phyloP scores from a whole-genome alignment of 2,888 invertebrate genomes.

The Patella depressa region DNA sequence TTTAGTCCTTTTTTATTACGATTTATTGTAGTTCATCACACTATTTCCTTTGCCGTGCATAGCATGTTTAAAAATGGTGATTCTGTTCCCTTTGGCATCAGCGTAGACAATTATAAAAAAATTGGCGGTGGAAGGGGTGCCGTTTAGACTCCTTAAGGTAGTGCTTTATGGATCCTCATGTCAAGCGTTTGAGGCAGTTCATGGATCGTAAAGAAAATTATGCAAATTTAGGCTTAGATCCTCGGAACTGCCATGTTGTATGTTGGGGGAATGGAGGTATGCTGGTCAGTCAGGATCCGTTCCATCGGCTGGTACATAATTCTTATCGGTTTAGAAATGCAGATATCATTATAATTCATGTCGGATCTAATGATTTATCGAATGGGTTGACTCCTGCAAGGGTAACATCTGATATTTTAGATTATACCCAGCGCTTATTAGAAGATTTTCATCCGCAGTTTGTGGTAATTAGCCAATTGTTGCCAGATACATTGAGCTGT shows the following conservation, averaged over 20 bases:
- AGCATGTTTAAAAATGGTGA: no score
- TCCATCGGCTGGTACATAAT: background rate
- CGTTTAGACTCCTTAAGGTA: no score
- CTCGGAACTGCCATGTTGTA: background rate
- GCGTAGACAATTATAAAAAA: no score
- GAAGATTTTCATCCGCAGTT: background rate
- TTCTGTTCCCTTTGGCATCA: no score
- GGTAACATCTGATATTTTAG: background rate
- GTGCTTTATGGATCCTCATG: no score
- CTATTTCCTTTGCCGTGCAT: no score
- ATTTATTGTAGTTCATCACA: no score
- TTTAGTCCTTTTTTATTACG: no score
- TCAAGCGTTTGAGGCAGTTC: no score
- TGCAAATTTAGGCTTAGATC: background rate
- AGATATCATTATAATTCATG: background rate
- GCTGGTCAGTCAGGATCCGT: background rate
- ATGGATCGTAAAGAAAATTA: no score
- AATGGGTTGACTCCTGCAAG: background rate
- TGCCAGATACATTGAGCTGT: background rate
- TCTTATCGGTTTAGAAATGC: background rate
- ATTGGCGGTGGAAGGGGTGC: no score
- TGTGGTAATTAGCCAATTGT: background rate
- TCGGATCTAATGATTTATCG: conserved; percentile 1
- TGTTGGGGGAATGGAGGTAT: background rate
- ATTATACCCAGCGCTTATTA: background rate